Conservation (phyloP, 2,797 vertebrate genomes). For the Otus scops region DNA sequence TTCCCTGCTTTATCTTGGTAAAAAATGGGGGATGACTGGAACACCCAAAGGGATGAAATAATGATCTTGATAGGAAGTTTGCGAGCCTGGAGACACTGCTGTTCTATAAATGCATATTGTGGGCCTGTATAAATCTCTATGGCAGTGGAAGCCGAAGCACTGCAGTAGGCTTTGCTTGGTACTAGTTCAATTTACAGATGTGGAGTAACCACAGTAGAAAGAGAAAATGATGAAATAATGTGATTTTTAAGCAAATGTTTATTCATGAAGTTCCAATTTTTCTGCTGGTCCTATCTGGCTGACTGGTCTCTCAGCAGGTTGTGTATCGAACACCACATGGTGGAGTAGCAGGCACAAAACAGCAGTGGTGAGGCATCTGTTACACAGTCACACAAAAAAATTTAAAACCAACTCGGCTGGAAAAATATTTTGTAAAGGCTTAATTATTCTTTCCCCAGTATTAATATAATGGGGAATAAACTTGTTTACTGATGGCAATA, state of each 20-base stretch:
- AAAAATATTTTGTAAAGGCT: not conserved
- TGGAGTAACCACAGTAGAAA: not conserved
- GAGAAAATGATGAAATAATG: slow-evolving; percentile 30
- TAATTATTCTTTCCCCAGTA: not conserved
- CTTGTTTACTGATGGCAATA: not conserved
- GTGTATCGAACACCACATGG: not conserved
- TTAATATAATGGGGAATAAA: not conserved
- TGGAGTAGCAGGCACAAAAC: not conserved
- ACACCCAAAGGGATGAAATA: not conserved
- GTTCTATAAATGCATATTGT: not conserved
- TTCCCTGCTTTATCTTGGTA: not conserved
- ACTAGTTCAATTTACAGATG: slow-evolving; percentile 14
- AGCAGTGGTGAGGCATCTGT: slow-evolving; percentile 18
- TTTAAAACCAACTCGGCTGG: not conserved
- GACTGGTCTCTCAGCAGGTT: slow-evolving; percentile 41
- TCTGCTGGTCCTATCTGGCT: slow-evolving; percentile 9
- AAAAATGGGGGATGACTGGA: not conserved
- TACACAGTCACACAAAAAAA: not conserved
- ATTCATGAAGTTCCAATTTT: slow-evolving; percentile 53
- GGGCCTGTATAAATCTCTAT: not conserved
- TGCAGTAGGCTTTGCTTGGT: not conserved
- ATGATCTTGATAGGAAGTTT: not conserved
- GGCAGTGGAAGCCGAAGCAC: not conserved
- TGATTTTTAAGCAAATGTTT: slow-evolving; percentile 68
- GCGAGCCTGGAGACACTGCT: not conserved